Evolutionary conservation across 2,113 vertebrate genomes (phyloP).

Genomic region (Anas platyrhynchos): DNA sequence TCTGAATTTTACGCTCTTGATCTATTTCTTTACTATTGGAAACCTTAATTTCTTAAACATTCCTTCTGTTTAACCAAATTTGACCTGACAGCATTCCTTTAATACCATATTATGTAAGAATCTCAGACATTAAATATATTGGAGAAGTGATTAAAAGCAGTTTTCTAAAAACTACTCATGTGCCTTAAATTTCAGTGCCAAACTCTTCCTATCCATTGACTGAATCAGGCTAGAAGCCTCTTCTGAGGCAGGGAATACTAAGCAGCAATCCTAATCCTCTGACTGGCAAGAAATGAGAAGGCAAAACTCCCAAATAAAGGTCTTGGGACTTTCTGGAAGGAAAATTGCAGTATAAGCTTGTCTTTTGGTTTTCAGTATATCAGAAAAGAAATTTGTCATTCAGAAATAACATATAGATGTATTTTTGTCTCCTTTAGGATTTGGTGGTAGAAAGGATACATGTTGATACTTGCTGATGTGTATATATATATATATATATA

Average conservation of each 20-base stretch:
- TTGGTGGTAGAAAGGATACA: neutral
- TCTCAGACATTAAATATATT: conserved; percentile 40
- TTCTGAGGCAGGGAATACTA: conserved; percentile 20
- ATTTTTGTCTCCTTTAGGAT: neutral
- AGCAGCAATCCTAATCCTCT: conserved; percentile 50
- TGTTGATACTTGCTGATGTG: accelerated
- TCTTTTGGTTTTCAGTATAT: neutral
- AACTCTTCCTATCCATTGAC: conserved; percentile 18
- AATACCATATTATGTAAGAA: conserved; percentile 50
- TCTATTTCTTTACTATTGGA: neutral
- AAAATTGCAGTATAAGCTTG: neutral
- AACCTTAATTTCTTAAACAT: neutral
- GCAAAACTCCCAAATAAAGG: neutral
- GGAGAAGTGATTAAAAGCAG: conserved; percentile 44
- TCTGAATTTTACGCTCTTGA: neutral
- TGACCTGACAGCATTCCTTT: conserved; percentile 45
- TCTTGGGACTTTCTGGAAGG: neutral
- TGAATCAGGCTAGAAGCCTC: conserved; percentile 60
- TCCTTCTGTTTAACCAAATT: neutral
- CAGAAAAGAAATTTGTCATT: neutral
- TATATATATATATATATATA: neutral
- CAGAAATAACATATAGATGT: neutral
- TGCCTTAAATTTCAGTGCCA: conserved; percentile 62
- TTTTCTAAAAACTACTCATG: conserved; percentile 63
- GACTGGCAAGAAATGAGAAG: neutral